These are phyloP conservation scores for Budorcas taxicolor DNA, from an alignment of 2,113 vertebrate species.

Conservation along the genomic window DNA sequence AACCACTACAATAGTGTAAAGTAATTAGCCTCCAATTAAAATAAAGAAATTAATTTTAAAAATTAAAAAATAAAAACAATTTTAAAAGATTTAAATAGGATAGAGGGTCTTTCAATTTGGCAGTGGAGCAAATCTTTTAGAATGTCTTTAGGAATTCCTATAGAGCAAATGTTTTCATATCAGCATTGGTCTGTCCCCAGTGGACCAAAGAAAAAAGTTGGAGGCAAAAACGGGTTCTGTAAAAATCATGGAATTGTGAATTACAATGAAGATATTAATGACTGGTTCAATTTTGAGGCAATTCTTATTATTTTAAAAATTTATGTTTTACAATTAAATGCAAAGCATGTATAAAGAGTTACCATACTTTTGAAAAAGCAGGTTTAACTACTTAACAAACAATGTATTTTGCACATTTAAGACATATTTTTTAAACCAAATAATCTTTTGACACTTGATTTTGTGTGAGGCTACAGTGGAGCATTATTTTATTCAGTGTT, in stretches of 20 bases:
- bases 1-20: not conserved
- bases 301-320: not conserved
- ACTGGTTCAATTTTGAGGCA: not conserved
- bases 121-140: not conserved
- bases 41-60: not conserved
- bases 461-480: not conserved
- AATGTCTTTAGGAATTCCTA: not conserved
- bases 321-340: not conserved
- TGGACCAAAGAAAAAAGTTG: not conserved
- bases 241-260: not conserved
- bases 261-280: not conserved
- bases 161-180: not conserved
- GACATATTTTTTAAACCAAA: not conserved
- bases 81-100: not conserved
- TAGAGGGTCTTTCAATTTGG: not conserved
- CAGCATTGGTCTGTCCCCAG: not conserved
- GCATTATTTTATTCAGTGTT: not conserved
- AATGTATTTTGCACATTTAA: not conserved
- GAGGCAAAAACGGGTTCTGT: not conserved
- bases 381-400: not conserved
- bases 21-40: not conserved
- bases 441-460: not conserved
- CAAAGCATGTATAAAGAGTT: not conserved
- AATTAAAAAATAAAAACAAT: not conserved
- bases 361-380: not conserved